A percentile compares a stretch with the other conserved stretches of the same genome.
These are phyloP conservation scores for Anniella stebbinsi DNA, from an alignment of 2,797 vertebrate species.

Conservation along the genomic window DNA sequence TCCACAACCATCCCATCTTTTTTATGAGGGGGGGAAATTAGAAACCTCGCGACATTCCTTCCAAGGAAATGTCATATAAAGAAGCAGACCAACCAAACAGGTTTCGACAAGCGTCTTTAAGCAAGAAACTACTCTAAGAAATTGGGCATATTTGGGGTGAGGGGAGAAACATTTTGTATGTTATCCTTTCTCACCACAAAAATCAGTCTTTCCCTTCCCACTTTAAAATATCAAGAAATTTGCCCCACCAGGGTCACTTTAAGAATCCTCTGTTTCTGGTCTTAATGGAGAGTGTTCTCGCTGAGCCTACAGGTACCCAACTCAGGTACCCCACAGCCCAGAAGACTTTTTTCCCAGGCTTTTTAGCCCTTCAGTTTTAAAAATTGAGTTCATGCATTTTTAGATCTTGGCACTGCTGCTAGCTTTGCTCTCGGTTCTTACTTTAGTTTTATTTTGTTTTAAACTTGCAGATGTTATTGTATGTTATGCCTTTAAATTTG, in stretches of 20 bases:
- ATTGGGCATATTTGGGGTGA: neutral
- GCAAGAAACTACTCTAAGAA: neutral
- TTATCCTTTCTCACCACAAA: neutral
- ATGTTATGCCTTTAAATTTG: too few relatives aligned
- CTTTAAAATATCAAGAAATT: neutral
- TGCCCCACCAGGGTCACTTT: neutral
- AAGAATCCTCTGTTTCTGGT: neutral
- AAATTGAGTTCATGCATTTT: too few relatives aligned
- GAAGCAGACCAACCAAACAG: neutral
- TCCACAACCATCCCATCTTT: neutral
- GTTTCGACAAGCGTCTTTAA: neutral
- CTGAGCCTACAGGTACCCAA: too few relatives aligned
- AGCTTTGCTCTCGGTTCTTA: too few relatives aligned
- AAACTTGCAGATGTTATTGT: too few relatives aligned
- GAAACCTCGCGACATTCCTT: constrained; percentile 21
- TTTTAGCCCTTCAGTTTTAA: too few relatives aligned
- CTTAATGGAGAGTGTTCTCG: neutral
- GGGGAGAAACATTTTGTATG: neutral
- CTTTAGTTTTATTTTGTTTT: too few relatives aligned
- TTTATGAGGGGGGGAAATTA: neutral
- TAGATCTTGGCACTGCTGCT: too few relatives aligned
- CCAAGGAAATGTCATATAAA: neutral
- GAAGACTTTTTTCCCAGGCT: too few relatives aligned
- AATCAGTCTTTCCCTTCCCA: constrained; percentile 1
- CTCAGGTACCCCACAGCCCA: too few relatives aligned